A percentile compares a stretch with the other conserved stretches of the same genome.
Conservation (phyloP, 2,888 invertebrate species). For the Drosophila mercatorum region DNA sequence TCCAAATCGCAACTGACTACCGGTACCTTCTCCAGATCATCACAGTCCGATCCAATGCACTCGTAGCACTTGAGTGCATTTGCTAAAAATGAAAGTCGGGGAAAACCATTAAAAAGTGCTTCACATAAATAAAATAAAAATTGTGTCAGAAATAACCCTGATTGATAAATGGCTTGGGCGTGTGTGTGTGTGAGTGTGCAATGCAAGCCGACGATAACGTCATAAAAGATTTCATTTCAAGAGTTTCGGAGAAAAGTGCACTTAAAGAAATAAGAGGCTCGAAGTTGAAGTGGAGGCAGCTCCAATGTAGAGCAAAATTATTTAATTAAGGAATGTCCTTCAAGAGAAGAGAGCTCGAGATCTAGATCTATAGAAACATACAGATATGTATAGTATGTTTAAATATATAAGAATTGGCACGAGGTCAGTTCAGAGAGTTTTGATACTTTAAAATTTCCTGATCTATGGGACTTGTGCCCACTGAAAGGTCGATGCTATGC, state of each 20-base stretch:
- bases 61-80: conserved; percentile 68
- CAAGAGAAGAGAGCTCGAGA: no score
- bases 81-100: conserved; percentile 26
- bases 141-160: conserved; percentile 1
- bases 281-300: neutral
- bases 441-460: no score
- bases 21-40: conserved; percentile 9
- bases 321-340: neutral
- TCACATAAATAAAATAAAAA: conserved; percentile 6
- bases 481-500: no score
- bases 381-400: neutral
- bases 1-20: conserved; percentile 45
- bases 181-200: neutral
- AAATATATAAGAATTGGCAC: neutral
- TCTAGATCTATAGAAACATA: no score
- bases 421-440: neutral
- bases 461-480: no score
- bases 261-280: neutral
- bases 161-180: conserved; percentile 9
- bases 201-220: neutral
- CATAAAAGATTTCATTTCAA: neutral
- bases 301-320: neutral
- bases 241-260: neutral
- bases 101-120: neutral
- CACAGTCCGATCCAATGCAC: conserved; percentile 72